These are phyloP conservation scores for Drosophila mimica DNA, from an alignment of 2,888 invertebrate species.

Conservation along the genomic window DNA sequence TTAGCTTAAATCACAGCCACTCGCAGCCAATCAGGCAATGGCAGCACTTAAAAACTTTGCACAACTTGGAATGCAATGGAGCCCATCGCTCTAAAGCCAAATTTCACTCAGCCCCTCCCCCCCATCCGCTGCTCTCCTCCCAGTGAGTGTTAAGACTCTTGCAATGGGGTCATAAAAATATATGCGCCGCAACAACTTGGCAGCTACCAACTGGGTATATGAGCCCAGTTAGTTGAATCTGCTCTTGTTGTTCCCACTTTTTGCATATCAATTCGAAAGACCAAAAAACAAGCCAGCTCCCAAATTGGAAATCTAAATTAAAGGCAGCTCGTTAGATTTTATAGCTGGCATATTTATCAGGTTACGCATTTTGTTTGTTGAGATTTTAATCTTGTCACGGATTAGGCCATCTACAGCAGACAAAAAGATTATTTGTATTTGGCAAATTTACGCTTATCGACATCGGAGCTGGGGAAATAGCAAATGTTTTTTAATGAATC, in stretches of 20 bases:
- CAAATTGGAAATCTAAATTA: constrained; percentile 20
- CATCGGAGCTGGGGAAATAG: constrained; percentile 10
- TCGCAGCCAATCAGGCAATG: constrained; percentile 72
- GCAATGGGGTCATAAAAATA: constrained; percentile 56
- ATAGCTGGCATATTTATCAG: constrained; percentile 55
- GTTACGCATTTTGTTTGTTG: constrained; percentile 51
- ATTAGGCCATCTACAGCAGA: constrained; percentile 34
- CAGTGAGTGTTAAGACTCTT: constrained; percentile 42
- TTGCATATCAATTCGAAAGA: constrained; percentile 30
- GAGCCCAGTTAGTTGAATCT: constrained; percentile 26
- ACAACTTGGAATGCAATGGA: constrained; percentile 61
- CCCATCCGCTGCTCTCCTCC: not conserved
- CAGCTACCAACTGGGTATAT: constrained; percentile 36
- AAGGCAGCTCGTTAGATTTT: constrained; percentile 31
- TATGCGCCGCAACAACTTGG: constrained; percentile 65
- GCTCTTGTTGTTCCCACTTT: constrained; percentile 1
- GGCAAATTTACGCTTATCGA: constrained; percentile 79
- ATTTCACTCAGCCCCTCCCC: not conserved
- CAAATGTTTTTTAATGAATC: constrained; percentile 61
- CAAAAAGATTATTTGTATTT: constrained; percentile 67
- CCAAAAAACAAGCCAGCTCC: not conserved
- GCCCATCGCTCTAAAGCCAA: constrained; percentile 4
- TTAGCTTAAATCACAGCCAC: constrained; percentile 68
- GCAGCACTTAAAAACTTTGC: constrained; percentile 71
- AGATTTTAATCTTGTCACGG: constrained; percentile 62